Percentiles rank a stretch among this genome's conserved stretches.
phyloP scores from a whole-genome alignment of 1,140 invertebrate genomes.

The Aphis gossypii region DNA sequence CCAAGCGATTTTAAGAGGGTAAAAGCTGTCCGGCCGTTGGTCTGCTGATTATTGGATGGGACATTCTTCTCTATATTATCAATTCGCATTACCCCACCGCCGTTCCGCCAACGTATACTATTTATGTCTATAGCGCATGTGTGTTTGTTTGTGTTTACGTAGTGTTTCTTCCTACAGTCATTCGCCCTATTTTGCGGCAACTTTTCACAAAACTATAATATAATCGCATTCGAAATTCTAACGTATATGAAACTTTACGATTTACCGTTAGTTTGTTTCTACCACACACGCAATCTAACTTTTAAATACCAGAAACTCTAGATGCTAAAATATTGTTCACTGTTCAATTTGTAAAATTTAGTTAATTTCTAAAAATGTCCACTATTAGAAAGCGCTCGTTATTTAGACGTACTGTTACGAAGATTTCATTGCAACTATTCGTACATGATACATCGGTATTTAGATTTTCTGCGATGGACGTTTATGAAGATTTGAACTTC shows the following conservation, averaged over 20 bases:
- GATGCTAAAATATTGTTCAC: background rate
- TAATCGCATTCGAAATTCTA: background rate
- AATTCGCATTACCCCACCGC: slow-evolving; percentile 34
- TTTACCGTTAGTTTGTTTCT: background rate
- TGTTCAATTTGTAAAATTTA: background rate
- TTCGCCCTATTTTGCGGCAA: background rate
- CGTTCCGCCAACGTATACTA: background rate
- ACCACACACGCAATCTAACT: background rate
- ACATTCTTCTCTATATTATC: slow-evolving; percentile 50
- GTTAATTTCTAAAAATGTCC: background rate
- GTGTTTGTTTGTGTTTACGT: background rate
- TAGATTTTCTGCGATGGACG: background rate
- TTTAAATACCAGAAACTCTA: background rate
- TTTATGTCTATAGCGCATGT: background rate
- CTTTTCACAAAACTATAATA: background rate
- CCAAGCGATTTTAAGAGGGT: slow-evolving; percentile 44
- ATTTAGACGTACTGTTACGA: background rate
- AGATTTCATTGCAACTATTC: background rate
- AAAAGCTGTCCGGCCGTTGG: slow-evolving; percentile 14
- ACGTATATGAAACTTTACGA: background rate
- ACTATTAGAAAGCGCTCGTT: background rate
- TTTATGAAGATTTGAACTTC: background rate
- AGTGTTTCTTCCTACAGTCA: background rate
- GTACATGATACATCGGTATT: background rate
- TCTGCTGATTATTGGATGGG: slow-evolving; percentile 49